phyloP scores from a whole-genome alignment of 2,888 invertebrate genomes.

The Andrena flavipes region DNA sequence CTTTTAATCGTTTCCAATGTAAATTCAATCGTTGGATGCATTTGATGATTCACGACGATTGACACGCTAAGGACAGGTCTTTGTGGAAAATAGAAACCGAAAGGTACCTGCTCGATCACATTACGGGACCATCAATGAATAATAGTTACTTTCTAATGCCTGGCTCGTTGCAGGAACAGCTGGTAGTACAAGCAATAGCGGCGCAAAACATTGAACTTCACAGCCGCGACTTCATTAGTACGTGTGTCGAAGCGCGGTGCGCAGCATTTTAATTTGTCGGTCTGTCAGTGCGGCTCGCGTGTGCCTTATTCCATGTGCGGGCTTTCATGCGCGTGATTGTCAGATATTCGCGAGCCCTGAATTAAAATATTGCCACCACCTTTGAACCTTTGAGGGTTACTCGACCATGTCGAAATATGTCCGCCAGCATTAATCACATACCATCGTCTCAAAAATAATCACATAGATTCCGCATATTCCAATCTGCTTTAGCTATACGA shows the following conservation, averaged over 20 bases:
- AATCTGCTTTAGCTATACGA: too few species aligned
- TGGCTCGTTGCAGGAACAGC: slow-evolving; percentile 43
- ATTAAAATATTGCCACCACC: background rate
- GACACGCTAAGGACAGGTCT: background rate
- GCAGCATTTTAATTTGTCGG: slow-evolving; percentile 56
- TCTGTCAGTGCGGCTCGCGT: slow-evolving; percentile 16
- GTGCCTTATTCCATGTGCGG: slow-evolving; percentile 31
- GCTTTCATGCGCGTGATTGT: background rate
- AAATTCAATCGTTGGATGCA: background rate
- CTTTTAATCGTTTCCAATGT: too few species aligned
- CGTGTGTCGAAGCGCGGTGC: slow-evolving; percentile 29
- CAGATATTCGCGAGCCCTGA: background rate
- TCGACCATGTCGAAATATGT: too few species aligned
- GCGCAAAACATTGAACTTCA: slow-evolving; percentile 57
- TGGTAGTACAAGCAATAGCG: slow-evolving; percentile 37
- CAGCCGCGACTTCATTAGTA: slow-evolving; percentile 31
- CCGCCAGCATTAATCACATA: too few species aligned
- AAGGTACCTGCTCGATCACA: slow-evolving; percentile 8
- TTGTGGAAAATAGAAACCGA: slow-evolving; percentile 12
- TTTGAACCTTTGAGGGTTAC: too few species aligned
- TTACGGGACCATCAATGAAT: slow-evolving; percentile 35
- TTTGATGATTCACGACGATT: background rate
- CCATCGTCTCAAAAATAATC: too few species aligned
- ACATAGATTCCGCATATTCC: too few species aligned
- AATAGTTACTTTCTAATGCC: slow-evolving; percentile 56